Percentiles rank a stretch among this genome's conserved stretches.
Evolutionary conservation across 1,140 invertebrate genomes (phyloP).

Genomic region (Neuroterus valhalla): DNA sequence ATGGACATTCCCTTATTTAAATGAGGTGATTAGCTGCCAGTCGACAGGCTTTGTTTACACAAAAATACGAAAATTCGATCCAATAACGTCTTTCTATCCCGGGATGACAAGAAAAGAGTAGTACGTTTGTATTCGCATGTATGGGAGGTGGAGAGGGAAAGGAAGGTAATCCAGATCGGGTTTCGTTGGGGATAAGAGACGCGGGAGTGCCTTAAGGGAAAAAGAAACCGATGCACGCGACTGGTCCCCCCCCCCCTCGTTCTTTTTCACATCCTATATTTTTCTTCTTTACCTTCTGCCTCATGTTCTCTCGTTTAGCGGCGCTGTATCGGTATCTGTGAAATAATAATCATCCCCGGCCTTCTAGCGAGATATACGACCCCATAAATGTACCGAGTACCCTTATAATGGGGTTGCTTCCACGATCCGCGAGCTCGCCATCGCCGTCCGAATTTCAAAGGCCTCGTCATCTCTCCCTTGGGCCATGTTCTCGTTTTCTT

Average conservation of each 20-base stretch:
- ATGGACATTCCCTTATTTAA: no score
- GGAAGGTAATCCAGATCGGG: conserved; percentile 18
- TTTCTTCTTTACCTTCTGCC: conserved; percentile 19
- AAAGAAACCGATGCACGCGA: conserved; percentile 28
- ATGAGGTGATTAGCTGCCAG: conserved; percentile 6
- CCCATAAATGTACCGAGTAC: conserved; percentile 25
- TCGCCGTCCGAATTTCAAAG: conserved; percentile 16
- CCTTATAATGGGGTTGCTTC: conserved; percentile 25
- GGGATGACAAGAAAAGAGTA: not conserved
- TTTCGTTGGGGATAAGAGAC: conserved; percentile 25
- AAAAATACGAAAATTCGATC: conserved; percentile 5
- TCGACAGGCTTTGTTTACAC: conserved; percentile 23
- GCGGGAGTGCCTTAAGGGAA: conserved; percentile 22
- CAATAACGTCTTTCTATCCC: conserved; percentile 13
- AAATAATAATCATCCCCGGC: conserved; percentile 26
- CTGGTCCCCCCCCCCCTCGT: conserved; percentile 18
- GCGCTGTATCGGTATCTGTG: conserved; percentile 16
- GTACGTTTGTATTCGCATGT: conserved; percentile 7
- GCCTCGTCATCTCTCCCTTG: conserved; percentile 25
- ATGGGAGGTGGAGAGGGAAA: not conserved
- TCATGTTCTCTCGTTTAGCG: conserved; percentile 20
- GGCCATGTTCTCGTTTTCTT: conserved; percentile 24
- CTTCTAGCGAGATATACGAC: conserved; percentile 17
- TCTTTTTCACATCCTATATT: conserved; percentile 12
- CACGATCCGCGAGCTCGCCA: conserved; percentile 14